phyloP scores from a whole-genome alignment of 2,888 invertebrate genomes.

The Pollenia angustigena region DNA sequence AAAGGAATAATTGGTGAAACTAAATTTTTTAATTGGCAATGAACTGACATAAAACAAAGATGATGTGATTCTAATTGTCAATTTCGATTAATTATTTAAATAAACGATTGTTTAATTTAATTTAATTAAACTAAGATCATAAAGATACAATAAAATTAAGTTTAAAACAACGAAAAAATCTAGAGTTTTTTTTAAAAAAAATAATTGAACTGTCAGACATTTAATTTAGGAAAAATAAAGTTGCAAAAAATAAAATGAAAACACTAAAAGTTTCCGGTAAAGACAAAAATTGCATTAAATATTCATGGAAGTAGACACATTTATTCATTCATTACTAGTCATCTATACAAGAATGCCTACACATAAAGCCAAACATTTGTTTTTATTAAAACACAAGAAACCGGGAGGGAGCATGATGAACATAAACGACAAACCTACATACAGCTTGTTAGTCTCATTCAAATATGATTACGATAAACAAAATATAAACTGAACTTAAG shows the following conservation, averaged over 20 bases:
- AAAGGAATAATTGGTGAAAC: conserved; percentile 51
- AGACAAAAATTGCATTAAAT: conserved; percentile 11
- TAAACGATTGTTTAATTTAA: conserved; percentile 50
- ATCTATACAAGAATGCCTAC: not conserved
- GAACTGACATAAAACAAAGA: conserved; percentile 59
- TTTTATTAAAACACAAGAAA: conserved; percentile 50
- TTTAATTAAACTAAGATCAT: conserved; percentile 45
- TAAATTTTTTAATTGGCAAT: conserved; percentile 69
- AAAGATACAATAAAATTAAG: not conserved
- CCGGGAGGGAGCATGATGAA: conserved; percentile 4
- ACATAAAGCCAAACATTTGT: conserved; percentile 66
- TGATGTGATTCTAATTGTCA: conserved; percentile 52
- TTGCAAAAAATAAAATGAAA: conserved; percentile 9
- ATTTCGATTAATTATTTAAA: conserved; percentile 65
- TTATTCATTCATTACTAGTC: not conserved
- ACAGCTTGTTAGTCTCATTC: not conserved
- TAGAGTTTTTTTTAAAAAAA: conserved; percentile 12
- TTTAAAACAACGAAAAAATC: not conserved
- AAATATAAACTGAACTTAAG: conserved; percentile 17
- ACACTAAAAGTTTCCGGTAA: conserved; percentile 57
- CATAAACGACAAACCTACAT: conserved; percentile 26
- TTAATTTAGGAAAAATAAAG: conserved; percentile 34
- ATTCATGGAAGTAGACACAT: conserved; percentile 1
- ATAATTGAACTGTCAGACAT: conserved; percentile 55
- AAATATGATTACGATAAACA: conserved; percentile 33